Percentiles rank a stretch among this genome's conserved stretches.
Conservation (phyloP, 2,113 vertebrate species). For the Motacilla alba region DNA sequence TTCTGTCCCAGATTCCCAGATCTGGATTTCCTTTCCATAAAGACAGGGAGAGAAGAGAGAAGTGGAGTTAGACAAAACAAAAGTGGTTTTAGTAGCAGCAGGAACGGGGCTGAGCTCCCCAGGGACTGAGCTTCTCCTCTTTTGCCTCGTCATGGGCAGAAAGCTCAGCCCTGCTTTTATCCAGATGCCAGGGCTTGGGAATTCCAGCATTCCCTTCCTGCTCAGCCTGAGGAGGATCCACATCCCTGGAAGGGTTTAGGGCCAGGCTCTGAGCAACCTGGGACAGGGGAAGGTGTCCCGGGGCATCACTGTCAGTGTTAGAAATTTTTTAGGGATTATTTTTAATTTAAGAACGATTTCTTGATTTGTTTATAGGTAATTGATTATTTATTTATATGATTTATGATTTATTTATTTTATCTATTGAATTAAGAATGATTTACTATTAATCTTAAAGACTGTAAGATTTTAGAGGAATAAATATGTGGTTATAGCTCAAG, state of each 20-base stretch:
- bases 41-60: not conserved
- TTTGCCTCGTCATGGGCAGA: not conserved
- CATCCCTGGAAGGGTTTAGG: not conserved
- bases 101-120: not conserved
- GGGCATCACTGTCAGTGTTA: too few relatives aligned
- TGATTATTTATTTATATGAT: too few relatives aligned
- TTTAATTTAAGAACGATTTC: not conserved
- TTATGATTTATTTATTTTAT: too few relatives aligned
- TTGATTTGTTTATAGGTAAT: too few relatives aligned
- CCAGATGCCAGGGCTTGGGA: not conserved
- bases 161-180: not conserved
- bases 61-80: slow-evolving; percentile 27
- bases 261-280: not conserved
- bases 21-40: slow-evolving; percentile 17
- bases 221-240: not conserved
- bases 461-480: not conserved
- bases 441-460: not conserved
- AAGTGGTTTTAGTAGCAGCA: slow-evolving; percentile 5
- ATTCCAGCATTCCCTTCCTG: not conserved
- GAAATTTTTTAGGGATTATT: not conserved
- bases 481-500: not conserved
- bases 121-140: not conserved
- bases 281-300: not conserved
- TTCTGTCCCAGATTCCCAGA: not conserved
- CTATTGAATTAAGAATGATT: not conserved